These are phyloP conservation scores for Charanyca ferruginea DNA, from an alignment of 2,888 invertebrate genomes.

Conservation along the genomic window DNA sequence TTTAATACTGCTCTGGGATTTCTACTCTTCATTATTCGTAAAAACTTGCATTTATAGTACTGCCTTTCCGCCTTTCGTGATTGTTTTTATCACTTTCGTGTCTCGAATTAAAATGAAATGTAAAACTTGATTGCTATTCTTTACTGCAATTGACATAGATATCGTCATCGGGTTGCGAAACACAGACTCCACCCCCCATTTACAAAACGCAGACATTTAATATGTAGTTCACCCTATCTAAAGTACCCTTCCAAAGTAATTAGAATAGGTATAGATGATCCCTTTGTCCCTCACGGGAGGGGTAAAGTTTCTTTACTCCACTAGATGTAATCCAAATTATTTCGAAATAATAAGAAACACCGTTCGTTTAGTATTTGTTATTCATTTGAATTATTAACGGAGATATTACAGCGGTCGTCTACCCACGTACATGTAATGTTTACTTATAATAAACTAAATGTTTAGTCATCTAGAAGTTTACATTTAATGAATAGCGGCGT, in stretches of 20 bases:
- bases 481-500: slow-evolving; percentile 9
- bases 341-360: slow-evolving; percentile 46
- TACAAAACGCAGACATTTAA: slow-evolving; percentile 49
- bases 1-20: slow-evolving; percentile 15
- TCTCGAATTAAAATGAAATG: slow-evolving; percentile 40
- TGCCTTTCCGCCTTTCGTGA: slow-evolving; percentile 33
- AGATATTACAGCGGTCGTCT: slow-evolving; percentile 15
- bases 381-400: background rate
- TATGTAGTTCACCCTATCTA: slow-evolving; percentile 61
- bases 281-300: slow-evolving; percentile 48
- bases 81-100: slow-evolving; percentile 25
- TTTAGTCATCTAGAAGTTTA: slow-evolving; percentile 37
- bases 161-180: slow-evolving; percentile 55
- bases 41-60: slow-evolving; percentile 58
- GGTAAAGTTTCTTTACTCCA: slow-evolving; percentile 57
- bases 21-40: slow-evolving; percentile 3
- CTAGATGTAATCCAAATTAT: slow-evolving; percentile 66
- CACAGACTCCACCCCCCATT: slow-evolving; percentile 38
- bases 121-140: slow-evolving; percentile 5
- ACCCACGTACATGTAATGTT: slow-evolving; percentile 34
- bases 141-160: slow-evolving; percentile 4
- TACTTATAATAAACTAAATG: slow-evolving; percentile 41
- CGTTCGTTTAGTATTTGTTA: slow-evolving; percentile 46
- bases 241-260: slow-evolving; percentile 65
- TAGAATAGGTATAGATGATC: slow-evolving; percentile 63